Evolutionary conservation across 2,113 vertebrate species (phyloP), one percentile per base, ranked within the genome.

Genomic region (Chaetops frenatus): DNA sequence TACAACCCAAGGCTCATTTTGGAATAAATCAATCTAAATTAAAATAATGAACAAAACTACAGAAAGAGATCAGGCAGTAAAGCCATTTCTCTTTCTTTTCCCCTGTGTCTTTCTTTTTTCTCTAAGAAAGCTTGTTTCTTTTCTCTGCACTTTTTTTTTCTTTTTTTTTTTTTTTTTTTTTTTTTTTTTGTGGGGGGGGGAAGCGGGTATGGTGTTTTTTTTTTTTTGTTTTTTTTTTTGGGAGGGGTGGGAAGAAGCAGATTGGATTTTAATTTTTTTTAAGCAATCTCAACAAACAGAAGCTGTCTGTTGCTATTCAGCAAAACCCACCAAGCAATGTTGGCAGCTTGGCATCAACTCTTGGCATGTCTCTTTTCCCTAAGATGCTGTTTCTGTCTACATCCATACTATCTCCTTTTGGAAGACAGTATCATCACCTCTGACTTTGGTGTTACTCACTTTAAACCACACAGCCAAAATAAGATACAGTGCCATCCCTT

Each of bases 1-100:
- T 95, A 94, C 96, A 96, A 97, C 92, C 94, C 88, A 82, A 70
- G 58, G 79, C 94, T 97, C 87, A 94, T 96, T 98, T 97, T 90
- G 61, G 96, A 98, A 98, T 96, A 96, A 98, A 97, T 97, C 96
- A 96, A 88, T 91, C 90, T 94, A 96, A 98, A 98, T 98, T 97
- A 97, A 97, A 98, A 98, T 96, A 98, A 97, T 95, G 81, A 95
- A 90, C 44, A 95, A 92, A 97, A 95, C 74, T 93, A 96, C 73
- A 96, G 86, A 94, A 97, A 95, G 61, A 95, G 81, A 97, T 94
- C 65, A 95, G 96, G 81, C 73, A 92, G 91, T 73, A 90, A 90
- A 86, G 64, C 42, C 24, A 74, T 87, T 94, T 88, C 48, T 77
- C 58, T 85, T 61, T 86, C 48, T 78, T 48, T 9, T 7, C 62